Base-by-base conservation (phyloP, 2,888 invertebrate genomes). In the Sesamia inferens region DNA sequence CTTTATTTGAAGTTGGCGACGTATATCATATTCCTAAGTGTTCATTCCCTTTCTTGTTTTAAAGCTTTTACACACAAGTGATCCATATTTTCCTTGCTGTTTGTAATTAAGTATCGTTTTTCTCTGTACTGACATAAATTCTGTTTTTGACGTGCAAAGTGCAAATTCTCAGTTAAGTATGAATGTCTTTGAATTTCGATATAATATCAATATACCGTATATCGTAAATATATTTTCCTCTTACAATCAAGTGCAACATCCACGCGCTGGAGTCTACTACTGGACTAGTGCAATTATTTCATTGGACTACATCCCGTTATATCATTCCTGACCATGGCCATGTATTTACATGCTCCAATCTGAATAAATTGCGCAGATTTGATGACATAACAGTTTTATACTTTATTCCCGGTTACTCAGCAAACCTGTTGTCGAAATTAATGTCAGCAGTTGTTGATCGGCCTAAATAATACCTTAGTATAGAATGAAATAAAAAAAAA, bases 251-350 rank as follows among this genome's bases (percentile, higher is more conserved):
- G 10, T 31, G 31, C 11, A 31, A 19, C 31, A 10, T 51, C 58
- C 24, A 42, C 64, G 58, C 42, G 31, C 11, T 39, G 13, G 4
- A 16, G 11, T n/a, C 1, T 44, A 47, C 39, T 44, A 24, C 44
- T 57, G 10, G 24, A 22, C 19, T 42, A 24, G 2, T 54, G 55
- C 80, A 83, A 81, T 81, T 81, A 83, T 83, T 71, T 69, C 42
- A 81, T 83, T 83, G 62, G 47, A 8, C n/a, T 5, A 51, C 83
- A 79, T 81, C 81, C 83, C 59, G 83, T 83, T 58, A 61, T 69
- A 57, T 71, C 31, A 65, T 61, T 8, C 24, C 22, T 19, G 70
- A 39, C 58, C 74, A 74, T 10, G 69, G 68, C 42, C 83, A 71
- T 83, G 47, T 68, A 79, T 79, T 74, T 68, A 71, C 31, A 47